phyloP scores from a whole-genome alignment of 2,888 invertebrate species.

The Xestia sexstrigata region DNA sequence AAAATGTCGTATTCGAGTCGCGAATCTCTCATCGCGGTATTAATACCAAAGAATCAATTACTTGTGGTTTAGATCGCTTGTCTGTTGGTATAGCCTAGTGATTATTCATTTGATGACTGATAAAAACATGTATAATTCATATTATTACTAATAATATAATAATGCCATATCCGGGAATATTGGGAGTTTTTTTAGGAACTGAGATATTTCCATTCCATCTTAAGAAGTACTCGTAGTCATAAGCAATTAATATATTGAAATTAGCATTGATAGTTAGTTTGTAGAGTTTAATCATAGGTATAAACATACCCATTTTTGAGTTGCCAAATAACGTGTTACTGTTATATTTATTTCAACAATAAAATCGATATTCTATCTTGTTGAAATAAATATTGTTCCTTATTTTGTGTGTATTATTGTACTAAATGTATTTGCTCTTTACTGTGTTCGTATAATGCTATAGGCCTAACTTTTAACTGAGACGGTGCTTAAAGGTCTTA shows the following conservation, averaged over 20 bases:
- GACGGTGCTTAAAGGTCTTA: no score
- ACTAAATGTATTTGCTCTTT: not conserved
- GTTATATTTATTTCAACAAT: no score
- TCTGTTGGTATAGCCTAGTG: not conserved
- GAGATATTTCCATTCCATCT: not conserved
- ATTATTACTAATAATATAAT: not conserved
- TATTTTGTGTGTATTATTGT: not conserved
- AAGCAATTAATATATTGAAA: conserved; percentile 1
- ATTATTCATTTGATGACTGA: not conserved
- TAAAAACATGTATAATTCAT: not conserved
- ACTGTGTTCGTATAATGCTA: not conserved
- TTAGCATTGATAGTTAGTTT: not conserved
- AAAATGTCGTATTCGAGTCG: not conserved
- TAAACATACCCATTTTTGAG: not conserved
- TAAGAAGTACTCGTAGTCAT: not conserved
- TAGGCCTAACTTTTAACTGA: not conserved
- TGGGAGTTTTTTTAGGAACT: not conserved
- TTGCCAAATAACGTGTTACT: not conserved
- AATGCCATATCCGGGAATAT: not conserved
- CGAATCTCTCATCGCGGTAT: not conserved
- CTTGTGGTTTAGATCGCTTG: not conserved
- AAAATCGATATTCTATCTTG: no score
- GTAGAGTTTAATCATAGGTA: not conserved
- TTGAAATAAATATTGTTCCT: not conserved
- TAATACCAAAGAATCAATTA: not conserved